Conservation (phyloP, 2,888 invertebrate species). For the Saturnia japonica region DNA sequence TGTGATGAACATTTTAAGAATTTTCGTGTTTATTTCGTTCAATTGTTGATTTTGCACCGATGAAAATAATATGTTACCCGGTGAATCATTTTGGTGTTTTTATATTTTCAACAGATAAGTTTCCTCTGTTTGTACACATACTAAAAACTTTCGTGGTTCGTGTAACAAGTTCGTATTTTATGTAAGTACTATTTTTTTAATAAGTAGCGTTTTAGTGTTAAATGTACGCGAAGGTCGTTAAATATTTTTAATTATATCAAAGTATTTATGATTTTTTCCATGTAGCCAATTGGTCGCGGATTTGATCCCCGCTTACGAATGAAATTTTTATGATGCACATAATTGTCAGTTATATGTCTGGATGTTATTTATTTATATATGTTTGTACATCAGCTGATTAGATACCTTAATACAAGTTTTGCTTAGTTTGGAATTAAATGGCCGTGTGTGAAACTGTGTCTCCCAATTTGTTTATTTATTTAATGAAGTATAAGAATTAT, state of each 20-base stretch:
- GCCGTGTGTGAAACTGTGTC: too few species aligned
- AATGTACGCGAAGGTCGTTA: neutral
- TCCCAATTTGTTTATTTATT: too few species aligned
- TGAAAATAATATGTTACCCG: conserved; percentile 2
- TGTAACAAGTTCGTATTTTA: neutral
- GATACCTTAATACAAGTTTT: too few species aligned
- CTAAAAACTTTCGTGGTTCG: neutral
- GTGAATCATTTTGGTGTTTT: conserved; percentile 11
- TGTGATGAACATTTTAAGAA: neutral
- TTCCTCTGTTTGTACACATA: neutral
- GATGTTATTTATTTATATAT: too few species aligned
- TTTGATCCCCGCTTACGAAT: too few species aligned
- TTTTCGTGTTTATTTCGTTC: neutral
- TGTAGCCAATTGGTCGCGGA: too few species aligned
- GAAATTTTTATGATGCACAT: too few species aligned
- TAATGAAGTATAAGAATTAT: neutral
- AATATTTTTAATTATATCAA: neutral
- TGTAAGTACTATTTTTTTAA: neutral
- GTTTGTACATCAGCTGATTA: too few species aligned
- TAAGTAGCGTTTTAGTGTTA: neutral
- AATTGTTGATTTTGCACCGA: conserved; percentile 5
- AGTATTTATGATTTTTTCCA: too few species aligned
- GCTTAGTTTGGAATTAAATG: too few species aligned
- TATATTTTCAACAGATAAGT: neutral
- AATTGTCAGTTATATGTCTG: too few species aligned